Conservation (phyloP, 2,113 vertebrate genomes). For the Sturnira hondurensis region DNA sequence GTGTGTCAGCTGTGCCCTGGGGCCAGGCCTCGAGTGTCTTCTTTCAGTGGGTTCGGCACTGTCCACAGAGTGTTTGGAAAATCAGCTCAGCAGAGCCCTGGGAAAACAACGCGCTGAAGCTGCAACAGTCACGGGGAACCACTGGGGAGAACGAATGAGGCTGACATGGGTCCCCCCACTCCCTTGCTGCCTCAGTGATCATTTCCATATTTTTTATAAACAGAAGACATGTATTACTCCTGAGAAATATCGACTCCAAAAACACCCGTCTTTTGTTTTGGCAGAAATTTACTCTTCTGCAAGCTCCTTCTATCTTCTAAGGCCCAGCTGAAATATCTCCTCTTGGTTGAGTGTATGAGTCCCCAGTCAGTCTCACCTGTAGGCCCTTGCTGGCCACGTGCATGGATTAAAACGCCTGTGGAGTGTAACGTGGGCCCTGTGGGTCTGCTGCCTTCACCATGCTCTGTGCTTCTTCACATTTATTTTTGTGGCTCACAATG, state of each 20-base stretch:
- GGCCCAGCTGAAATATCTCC: background rate
- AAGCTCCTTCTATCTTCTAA: background rate
- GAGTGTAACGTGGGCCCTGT: accelerated
- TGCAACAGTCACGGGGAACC: background rate
- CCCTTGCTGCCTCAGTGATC: constrained; percentile 5
- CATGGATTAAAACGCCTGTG: no score
- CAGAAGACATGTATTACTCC: constrained; percentile 26
- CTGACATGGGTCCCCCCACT: background rate
- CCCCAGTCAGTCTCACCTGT: background rate
- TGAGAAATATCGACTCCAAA: constrained; percentile 41
- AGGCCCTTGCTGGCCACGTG: background rate
- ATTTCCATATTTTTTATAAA: constrained; percentile 52
- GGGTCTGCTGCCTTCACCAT: background rate
- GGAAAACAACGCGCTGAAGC: background rate
- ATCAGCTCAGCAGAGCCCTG: background rate
- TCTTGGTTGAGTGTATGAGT: background rate
- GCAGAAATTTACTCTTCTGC: background rate
- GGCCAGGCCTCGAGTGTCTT: no score
- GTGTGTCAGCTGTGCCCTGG: accelerated
- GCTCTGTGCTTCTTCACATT: background rate
- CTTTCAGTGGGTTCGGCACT: background rate
- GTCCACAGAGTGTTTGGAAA: background rate
- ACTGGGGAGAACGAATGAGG: background rate
- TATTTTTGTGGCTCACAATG: background rate
- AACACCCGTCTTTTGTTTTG: constrained; percentile 46